phyloP scores from a whole-genome alignment of 2,888 invertebrate species.

The Chalcis sispes region DNA sequence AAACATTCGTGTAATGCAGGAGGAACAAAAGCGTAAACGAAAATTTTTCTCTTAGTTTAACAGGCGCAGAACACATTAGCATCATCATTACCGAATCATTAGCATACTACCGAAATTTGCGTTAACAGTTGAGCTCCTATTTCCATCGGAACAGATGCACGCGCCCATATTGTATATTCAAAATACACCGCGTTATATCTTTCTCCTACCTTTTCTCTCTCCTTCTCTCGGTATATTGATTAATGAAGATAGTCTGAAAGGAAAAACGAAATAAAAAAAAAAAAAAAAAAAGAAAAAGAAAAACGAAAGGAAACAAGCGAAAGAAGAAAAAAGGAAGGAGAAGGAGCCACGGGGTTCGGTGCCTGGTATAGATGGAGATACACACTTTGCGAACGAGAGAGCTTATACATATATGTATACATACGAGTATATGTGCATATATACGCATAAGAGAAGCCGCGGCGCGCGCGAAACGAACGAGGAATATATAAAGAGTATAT shows the following conservation, averaged over 20 bases:
- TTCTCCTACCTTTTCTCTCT: not conserved
- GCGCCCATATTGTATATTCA: no score
- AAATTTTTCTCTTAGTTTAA: no score
- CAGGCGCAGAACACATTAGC: not conserved
- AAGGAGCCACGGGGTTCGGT: no score
- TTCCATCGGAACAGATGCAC: slow-evolving; percentile 40
- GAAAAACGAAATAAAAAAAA: no score
- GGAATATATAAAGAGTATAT: slow-evolving; percentile 27
- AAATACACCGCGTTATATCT: not conserved
- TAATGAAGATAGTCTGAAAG: slow-evolving; percentile 57
- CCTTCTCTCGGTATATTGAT: slow-evolving; percentile 54
- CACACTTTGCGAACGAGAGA: not conserved
- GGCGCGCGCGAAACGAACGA: slow-evolving; percentile 16
- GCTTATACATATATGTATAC: no score
- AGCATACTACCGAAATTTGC: slow-evolving; percentile 51
- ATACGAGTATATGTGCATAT: no score
- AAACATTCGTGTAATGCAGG: no score
- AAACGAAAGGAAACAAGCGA: no score
- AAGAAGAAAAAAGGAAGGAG: no score
- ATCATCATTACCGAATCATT: slow-evolving; percentile 42
- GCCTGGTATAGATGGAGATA: slow-evolving; percentile 10
- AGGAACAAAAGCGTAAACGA: no score
- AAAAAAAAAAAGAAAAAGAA: not conserved
- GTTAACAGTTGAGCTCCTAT: slow-evolving; percentile 37
- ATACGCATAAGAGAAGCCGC: not conserved